phyloP scores from a whole-genome alignment of 2,888 invertebrate genomes.

The Exocentrus adspersus region DNA sequence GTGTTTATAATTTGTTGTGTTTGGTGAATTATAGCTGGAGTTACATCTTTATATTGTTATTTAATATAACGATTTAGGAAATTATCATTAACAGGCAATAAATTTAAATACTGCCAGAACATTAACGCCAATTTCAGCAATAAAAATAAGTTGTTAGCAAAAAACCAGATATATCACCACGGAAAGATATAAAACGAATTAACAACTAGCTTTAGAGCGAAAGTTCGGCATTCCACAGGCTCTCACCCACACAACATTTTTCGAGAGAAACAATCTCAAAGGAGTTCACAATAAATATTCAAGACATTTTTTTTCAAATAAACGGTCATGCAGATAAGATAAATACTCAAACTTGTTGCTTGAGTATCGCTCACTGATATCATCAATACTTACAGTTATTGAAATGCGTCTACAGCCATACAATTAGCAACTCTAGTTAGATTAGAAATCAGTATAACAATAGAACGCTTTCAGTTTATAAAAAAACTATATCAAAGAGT shows the following conservation, averaged over 20 bases:
- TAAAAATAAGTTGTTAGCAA: constrained; percentile 14
- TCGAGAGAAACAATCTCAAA: constrained; percentile 43
- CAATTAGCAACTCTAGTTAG: constrained; percentile 19
- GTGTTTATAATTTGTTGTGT: too few relatives aligned
- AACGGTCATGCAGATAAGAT: constrained; percentile 48
- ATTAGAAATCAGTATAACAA: constrained; percentile 19
- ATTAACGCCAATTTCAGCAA: constrained; percentile 8
- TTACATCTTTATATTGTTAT: constrained; percentile 4
- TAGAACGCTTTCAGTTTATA: background rate
- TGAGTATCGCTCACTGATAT: constrained; percentile 40
- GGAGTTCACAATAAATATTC: constrained; percentile 27
- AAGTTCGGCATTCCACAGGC: constrained; percentile 42
- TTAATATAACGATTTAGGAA: constrained; percentile 5
- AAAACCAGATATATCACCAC: constrained; percentile 16
- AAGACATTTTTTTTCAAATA: constrained; percentile 40
- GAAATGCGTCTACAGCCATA: too few relatives aligned
- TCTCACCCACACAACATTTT: constrained; percentile 45
- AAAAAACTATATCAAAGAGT: too few relatives aligned
- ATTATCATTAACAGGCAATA: constrained; percentile 11
- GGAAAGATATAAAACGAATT: constrained; percentile 15
- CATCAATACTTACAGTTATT: constrained; percentile 11
- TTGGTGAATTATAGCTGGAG: background rate
- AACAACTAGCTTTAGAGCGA: constrained; percentile 37
- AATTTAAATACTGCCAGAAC: background rate
- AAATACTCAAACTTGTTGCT: constrained; percentile 48